Conservation (phyloP, 1,140 invertebrate species). For the Aphaenogaster rudis region DNA sequence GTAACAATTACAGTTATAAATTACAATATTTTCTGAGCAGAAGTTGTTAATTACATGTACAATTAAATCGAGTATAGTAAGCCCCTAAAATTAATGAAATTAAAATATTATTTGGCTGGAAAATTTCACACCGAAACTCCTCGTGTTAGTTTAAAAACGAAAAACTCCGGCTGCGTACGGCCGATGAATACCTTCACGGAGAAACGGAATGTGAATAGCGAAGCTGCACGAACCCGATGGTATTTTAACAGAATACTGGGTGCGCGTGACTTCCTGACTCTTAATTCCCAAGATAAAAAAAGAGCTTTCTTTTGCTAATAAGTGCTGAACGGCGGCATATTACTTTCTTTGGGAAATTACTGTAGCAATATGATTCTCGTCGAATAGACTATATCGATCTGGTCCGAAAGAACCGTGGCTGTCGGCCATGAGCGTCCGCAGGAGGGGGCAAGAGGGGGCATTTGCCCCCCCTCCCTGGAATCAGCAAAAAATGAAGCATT, state of each 20-base stretch:
- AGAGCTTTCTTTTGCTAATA: neutral
- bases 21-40: neutral
- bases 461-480: no score
- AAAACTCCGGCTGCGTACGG: conserved; percentile 56
- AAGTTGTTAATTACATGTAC: conserved; percentile 3
- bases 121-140: conserved; percentile 60
- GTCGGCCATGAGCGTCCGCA: no score
- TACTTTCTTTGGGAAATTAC: neutral
- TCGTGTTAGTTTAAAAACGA: conserved; percentile 48
- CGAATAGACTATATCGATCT: neutral
- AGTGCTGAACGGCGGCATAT: neutral
- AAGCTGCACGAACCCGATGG: neutral
- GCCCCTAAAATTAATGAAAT: conserved; percentile 64
- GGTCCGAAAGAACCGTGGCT: neutral
- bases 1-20: neutral
- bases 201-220: conserved; percentile 14
- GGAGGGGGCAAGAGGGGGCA: no score
- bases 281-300: conserved; percentile 1
- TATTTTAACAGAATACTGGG: neutral
- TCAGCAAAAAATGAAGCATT: no score
- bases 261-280: neutral
- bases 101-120: conserved; percentile 65
- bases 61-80: conserved; percentile 38
- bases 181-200: neutral
- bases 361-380: neutral